phyloP scores from a whole-genome alignment of 2,888 invertebrate species.

The Creontiades dilutus region DNA sequence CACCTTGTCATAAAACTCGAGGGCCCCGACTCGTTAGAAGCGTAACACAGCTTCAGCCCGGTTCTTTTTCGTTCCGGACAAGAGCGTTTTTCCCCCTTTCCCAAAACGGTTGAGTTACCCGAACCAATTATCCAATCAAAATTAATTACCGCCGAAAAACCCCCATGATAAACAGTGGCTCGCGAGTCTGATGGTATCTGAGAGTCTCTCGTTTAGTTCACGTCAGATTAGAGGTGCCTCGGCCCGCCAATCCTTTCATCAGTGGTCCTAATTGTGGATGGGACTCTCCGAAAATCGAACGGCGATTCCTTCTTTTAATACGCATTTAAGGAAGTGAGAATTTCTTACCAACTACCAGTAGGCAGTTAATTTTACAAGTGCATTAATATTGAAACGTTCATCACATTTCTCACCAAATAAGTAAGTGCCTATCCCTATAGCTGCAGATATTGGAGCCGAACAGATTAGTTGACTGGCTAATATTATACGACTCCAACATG shows the following conservation, averaged over 20 bases:
- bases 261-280: constrained; percentile 32
- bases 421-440: no score
- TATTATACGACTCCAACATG: no score
- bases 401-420: no score
- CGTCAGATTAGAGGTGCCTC: constrained; percentile 49
- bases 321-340: no score
- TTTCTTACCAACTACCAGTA: no score
- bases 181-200: constrained; percentile 41
- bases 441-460: no score
- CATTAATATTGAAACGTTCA: no score
- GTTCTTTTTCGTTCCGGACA: constrained; percentile 8
- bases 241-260: constrained; percentile 54
- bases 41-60: constrained; percentile 14
- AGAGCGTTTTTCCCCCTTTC: constrained; percentile 2
- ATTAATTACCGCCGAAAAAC: constrained; percentile 51
- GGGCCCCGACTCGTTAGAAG: neutral
- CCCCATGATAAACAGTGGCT: constrained; percentile 51
- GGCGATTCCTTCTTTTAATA: neutral
- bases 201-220: constrained; percentile 10
- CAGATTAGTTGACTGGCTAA: no score
- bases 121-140: constrained; percentile 42
- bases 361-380: no score
- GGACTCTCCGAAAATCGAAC: constrained; percentile 15
- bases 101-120: constrained; percentile 23
- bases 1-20: constrained; percentile 43